Conservation (phyloP, 2,888 invertebrate species). For the Saturnia pavonia region DNA sequence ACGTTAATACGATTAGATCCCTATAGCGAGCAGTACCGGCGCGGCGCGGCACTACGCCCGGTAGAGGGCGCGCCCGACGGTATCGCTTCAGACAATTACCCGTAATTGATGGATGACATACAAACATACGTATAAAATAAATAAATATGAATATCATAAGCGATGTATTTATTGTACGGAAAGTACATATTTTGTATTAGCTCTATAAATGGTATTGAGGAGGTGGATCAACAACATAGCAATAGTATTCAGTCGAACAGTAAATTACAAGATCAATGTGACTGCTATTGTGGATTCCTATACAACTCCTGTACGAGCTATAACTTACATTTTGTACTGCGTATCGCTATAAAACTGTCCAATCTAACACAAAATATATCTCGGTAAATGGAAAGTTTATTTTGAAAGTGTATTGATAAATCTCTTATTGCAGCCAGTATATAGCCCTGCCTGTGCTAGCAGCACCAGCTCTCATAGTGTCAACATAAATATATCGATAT, state of each 20-base stretch:
- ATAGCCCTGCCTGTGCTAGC: not conserved
- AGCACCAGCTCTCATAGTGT: not conserved
- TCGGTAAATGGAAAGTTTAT: slow-evolving; percentile 5
- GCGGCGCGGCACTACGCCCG: no score
- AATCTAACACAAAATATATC: slow-evolving; percentile 12
- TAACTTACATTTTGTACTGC: not conserved
- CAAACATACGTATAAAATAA: not conserved
- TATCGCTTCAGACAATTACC: slow-evolving; percentile 8
- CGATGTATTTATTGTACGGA: not conserved
- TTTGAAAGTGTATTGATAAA: slow-evolving; percentile 10
- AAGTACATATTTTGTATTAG: not conserved
- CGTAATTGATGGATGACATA: not conserved
- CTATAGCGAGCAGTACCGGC: not conserved
- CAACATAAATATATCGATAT: not conserved
- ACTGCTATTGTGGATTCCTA: no score
- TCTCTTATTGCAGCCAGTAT: not conserved
- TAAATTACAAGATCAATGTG: no score
- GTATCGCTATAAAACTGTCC: slow-evolving; percentile 1
- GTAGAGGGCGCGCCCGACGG: not conserved
- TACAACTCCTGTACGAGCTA: no score
- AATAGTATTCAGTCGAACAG: no score
- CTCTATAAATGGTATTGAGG: no score
- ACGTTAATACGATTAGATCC: not conserved
- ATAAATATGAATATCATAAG: not conserved
- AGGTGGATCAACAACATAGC: no score